These are phyloP conservation scores for Odocoileus virginianus DNA, from an alignment of 2,113 vertebrate species.

Conservation along the genomic window DNA sequence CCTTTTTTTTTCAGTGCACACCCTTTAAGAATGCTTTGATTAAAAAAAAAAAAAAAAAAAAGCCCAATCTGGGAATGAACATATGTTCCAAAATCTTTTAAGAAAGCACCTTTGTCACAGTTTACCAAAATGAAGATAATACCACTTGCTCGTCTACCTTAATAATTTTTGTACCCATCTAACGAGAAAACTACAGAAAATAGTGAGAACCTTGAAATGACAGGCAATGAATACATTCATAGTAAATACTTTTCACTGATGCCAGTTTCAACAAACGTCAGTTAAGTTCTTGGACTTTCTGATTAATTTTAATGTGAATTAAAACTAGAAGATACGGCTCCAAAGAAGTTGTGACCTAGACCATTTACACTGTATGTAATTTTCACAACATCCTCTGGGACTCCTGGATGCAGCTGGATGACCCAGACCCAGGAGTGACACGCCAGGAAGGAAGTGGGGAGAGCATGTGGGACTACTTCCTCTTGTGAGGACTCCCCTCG, in stretches of 20 bases:
- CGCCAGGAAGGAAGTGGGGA: constrained; percentile 50
- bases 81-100: not conserved
- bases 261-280: not conserved
- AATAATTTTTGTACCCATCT: not conserved
- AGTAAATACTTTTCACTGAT: not conserved
- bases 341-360: not conserved
- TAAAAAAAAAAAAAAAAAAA: not conserved
- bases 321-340: not conserved
- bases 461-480: constrained; percentile 25
- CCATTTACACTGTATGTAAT: not conserved
- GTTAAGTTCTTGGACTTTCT: not conserved
- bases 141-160: not conserved
- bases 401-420: constrained; percentile 62
- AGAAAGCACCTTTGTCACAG: not conserved
- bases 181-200: not conserved
- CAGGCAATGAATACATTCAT: not conserved
- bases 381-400: constrained; percentile 15
- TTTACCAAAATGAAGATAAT: not conserved
- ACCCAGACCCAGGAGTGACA: constrained; percentile 45
- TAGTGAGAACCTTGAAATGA: not conserved
- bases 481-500: not conserved
- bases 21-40: not conserved
- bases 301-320: not conserved
- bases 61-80: not conserved
- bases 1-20: not conserved